Percentiles rank a stretch among this genome's conserved stretches.
phyloP scores from a whole-genome alignment of 2,113 vertebrate genomes.

The Platanista minor region DNA sequence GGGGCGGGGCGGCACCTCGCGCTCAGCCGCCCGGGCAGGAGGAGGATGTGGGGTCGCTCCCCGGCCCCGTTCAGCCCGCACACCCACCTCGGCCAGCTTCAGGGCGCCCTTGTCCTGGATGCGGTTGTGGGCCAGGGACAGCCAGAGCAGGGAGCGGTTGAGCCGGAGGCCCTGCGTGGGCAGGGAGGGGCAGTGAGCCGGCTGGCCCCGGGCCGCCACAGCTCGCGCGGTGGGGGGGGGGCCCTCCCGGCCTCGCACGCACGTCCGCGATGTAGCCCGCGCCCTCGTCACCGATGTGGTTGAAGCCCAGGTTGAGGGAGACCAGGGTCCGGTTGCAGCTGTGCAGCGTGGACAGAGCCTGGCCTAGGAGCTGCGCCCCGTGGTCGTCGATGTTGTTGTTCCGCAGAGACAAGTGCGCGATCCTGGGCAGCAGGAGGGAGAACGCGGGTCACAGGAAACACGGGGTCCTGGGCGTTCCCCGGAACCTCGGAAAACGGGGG shows the following conservation, averaged over 20 bases:
- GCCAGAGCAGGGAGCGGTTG: constrained; percentile 86
- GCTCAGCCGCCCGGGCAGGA: rapidly evolving
- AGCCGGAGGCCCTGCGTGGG: constrained; percentile 85
- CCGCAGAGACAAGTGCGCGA: constrained; percentile 85
- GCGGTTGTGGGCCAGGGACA: constrained; percentile 87
- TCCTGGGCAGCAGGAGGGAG: constrained; percentile 68
- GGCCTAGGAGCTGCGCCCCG: constrained; percentile 83
- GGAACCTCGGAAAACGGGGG: too few relatives aligned
- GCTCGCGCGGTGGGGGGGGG: rapidly evolving
- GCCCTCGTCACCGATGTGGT: constrained; percentile 86
- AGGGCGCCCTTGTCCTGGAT: constrained; percentile 87
- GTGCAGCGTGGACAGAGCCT: constrained; percentile 79
- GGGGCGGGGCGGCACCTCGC: rapidly evolving
- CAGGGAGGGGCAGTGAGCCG: background rate
- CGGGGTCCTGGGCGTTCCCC: rapidly evolving
- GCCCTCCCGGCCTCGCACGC: background rate
- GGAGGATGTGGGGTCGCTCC: rapidly evolving
- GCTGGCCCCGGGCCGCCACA: rapidly evolving
- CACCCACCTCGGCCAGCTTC: constrained; percentile 83
- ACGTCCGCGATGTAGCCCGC: constrained; percentile 86
- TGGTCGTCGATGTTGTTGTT: constrained; percentile 84
- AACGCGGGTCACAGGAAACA: background rate
- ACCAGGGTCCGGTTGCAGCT: constrained; percentile 81
- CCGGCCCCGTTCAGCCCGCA: rapidly evolving
- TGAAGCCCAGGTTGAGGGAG: constrained; percentile 88